Evolutionary conservation across 2,888 invertebrate species (phyloP), one percentile per base, ranked within the genome.

Genomic region (Frankliniella intonsa): DNA sequence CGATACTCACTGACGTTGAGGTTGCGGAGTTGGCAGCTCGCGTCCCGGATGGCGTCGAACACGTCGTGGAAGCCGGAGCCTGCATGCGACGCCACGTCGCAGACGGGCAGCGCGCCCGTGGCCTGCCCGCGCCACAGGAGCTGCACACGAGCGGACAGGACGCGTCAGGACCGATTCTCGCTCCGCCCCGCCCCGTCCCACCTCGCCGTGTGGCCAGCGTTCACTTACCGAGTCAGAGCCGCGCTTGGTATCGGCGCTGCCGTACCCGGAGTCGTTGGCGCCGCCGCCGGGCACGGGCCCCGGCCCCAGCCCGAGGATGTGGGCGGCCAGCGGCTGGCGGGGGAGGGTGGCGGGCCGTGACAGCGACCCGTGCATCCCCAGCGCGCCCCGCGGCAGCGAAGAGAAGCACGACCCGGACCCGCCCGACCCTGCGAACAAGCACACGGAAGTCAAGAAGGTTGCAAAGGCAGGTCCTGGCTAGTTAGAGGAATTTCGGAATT

Each of bases 21-120:
- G 83, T 90, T 90, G 85, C 90, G 88, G 83, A 91, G 87, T 85
- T 90, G 89, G 84, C 90, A 90, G 83, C 87, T 88, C 10, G 89
- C 88, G 82, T 89, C 89, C 80, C 90, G 88, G 84, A 87, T 87
- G 49, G 87, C 87, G 80, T 86, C 87, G 86, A 90, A 89, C 82
- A 89, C 88, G 84, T 88, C 88, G 84, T 89, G 88, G 84, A 89
- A 89, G 38, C 84, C 83, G 9, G 84, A 84, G 19, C 81, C 82
- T 1, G 87, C 87, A 81, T 87, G 87, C 79, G 86, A 86, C 81
- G 86, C 83, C 49, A 87, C 84, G 83, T 89, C 89, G 69, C 69
- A 76, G 22, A 76, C 69, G 69, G 69, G 69, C 22, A 76, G 69
- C 22, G 69, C 69, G 10, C 69, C 69, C 10, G 69, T 25, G 69